phyloP scores from a whole-genome alignment of 2,888 invertebrate genomes.

The Nowickia ferox region DNA sequence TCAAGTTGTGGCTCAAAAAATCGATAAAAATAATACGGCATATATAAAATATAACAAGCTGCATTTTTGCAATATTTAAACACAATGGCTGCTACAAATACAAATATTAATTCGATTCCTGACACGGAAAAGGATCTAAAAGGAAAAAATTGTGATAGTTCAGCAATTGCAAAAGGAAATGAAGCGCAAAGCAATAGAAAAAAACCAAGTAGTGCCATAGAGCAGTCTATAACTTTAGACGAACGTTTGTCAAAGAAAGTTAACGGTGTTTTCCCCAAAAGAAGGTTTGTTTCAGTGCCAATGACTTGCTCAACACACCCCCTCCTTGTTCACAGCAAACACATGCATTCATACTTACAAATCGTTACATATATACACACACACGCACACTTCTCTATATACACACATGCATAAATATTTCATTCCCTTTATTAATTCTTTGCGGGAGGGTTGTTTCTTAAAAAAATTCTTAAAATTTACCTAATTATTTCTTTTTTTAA shows the following conservation, averaged over 20 bases:
- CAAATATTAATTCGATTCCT: constrained; percentile 51
- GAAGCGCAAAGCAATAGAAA: background rate
- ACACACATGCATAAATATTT: background rate
- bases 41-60: background rate
- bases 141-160: background rate
- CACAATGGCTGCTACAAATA: constrained; percentile 64
- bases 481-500: constrained; percentile 25
- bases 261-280: constrained; percentile 81
- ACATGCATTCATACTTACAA: background rate
- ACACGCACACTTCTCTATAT: background rate
- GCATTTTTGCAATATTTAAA: background rate
- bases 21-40: constrained; percentile 47
- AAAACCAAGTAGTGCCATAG: constrained; percentile 48
- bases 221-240: constrained; percentile 76
- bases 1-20: constrained; percentile 51
- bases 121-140: background rate
- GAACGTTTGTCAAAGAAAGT: constrained; percentile 78
- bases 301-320: constrained; percentile 18
- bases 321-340: constrained; percentile 2
- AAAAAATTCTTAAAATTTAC: constrained; percentile 28
- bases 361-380: too few species aligned
- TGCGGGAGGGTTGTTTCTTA: constrained; percentile 42
- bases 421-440: constrained; percentile 18
- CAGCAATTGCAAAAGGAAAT: constrained; percentile 5
- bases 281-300: constrained; percentile 76